phyloP scores from a whole-genome alignment of 1,140 invertebrate genomes.

The Drosophila murphyi region DNA sequence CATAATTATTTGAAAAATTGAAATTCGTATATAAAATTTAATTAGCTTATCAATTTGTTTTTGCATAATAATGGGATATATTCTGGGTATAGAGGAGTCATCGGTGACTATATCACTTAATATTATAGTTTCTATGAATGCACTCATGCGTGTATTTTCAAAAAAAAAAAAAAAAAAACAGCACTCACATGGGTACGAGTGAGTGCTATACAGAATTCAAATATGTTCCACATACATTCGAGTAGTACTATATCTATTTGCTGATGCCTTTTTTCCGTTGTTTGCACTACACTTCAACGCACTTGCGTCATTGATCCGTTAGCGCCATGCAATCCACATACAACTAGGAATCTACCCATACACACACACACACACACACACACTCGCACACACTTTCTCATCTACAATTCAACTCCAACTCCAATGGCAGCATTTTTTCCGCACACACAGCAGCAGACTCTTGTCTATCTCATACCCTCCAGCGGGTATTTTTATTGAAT shows the following conservation, averaged over 20 bases:
- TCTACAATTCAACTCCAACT: slow-evolving; percentile 36
- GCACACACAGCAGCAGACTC: slow-evolving; percentile 24
- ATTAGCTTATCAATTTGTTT: too few species aligned
- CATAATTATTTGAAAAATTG: too few species aligned
- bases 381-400: not conserved
- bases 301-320: slow-evolving; percentile 77
- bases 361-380: not conserved
- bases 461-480: slow-evolving; percentile 36
- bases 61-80: too few species aligned
- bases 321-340: slow-evolving; percentile 33
- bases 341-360: not conserved
- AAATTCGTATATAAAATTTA: too few species aligned
- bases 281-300: slow-evolving; percentile 81
- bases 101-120: too few species aligned
- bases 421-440: slow-evolving; percentile 33
- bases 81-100: too few species aligned
- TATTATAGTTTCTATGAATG: slow-evolving; percentile 1
- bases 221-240: slow-evolving; percentile 42
- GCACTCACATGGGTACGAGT: not conserved
- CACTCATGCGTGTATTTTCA: slow-evolving; percentile 29
- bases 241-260: slow-evolving; percentile 47
- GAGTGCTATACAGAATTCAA: slow-evolving; percentile 40
- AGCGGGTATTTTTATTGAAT: slow-evolving; percentile 71
- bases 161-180: slow-evolving; percentile 13
- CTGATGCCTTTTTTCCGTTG: slow-evolving; percentile 72